These are phyloP conservation scores for Prinia subflava DNA, from an alignment of 2,113 vertebrate genomes.

Conservation along the genomic window DNA sequence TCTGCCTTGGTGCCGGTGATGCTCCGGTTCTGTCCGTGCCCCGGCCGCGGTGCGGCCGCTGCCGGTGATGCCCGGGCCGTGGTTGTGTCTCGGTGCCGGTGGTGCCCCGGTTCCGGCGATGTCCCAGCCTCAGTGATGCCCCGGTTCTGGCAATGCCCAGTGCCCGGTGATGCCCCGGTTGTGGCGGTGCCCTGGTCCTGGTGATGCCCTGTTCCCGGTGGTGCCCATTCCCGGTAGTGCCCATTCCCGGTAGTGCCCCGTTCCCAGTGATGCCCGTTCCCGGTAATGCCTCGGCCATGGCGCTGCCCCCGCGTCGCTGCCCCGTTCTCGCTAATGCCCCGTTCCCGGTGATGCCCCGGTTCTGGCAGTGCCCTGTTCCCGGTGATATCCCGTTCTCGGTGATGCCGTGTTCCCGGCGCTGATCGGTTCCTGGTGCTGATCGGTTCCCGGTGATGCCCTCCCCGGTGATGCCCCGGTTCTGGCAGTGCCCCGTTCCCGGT, in stretches of 20 bases:
- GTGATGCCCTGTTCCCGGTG: rapidly evolving
- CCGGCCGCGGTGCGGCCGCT: neutral
- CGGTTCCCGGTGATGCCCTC: neutral
- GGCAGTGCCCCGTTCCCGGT: neutral
- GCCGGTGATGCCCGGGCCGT: neutral
- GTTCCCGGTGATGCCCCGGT: neutral
- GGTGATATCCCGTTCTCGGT: rapidly evolving
- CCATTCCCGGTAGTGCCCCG: neutral
- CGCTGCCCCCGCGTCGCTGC: too few species aligned
- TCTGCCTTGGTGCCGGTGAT: neutral
- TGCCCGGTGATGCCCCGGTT: neutral
- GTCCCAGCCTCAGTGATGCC: neutral
- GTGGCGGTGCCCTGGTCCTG: neutral
- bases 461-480: neutral
- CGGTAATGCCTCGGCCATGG: neutral
- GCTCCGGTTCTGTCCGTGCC: neutral
- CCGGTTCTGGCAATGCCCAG: neutral
- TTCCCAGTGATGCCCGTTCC: rapidly evolving
- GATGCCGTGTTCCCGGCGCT: neutral
- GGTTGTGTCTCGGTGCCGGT: neutral
- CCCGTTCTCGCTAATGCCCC: too few species aligned
- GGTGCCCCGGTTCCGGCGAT: neutral
- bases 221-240: rapidly evolving
- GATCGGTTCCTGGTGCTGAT: too few species aligned
- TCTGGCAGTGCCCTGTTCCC: rapidly evolving